Base-by-base conservation (phyloP, 1,140 invertebrate species). In the Penaeus indicus region DNA sequence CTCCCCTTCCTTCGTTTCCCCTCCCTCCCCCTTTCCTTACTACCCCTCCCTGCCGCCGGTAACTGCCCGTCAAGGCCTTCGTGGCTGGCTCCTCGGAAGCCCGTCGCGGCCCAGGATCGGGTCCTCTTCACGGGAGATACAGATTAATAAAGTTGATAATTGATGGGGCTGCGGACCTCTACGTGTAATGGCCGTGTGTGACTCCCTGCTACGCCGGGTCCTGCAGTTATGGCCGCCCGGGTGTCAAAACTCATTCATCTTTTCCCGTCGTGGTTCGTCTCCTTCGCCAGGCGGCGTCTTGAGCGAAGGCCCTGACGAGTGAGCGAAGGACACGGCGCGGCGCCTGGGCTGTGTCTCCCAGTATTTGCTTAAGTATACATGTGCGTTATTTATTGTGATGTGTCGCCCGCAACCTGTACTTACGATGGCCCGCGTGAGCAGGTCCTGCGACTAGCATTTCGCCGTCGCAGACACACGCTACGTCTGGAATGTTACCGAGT, bases 291-390 rank as follows among this genome's bases (percentile, higher is more conserved):
- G n/a, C 25, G 47, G 62, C 47, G 75, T 25, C 7, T 4, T 67
- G 85, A 87, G 63, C 85, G 85, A 87, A 87, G 85, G 78, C 4
- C 27, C 22, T 32, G 85, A 32, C 38, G 21, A 25, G 78, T 69
- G 85, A 87, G 85, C 85, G 85, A 87, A 87, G 77, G 85, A 27
- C 42, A 19, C 25, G 67, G 77, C 77, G 22, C 61, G 63, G 27
- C 22, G 77, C 72, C 22, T 7, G 63, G 78, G 47, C 79, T 87
- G 85, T 87, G 78, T 87, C 85, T 77, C 72, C 85, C 85, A 75
- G 85, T 87, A 87, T 87, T 87, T 87, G 85, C 85, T 87, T 87
- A 87, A 87, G 78, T 87, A 87, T 87, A 87, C 85, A 87, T 81
- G 85, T 87, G 78, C 79, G 85, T 87, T 87, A 87, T 87, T 87